These are phyloP conservation scores for Ataeniobius toweri DNA, from an alignment of 2,797 vertebrate species.

Conservation along the genomic window DNA sequence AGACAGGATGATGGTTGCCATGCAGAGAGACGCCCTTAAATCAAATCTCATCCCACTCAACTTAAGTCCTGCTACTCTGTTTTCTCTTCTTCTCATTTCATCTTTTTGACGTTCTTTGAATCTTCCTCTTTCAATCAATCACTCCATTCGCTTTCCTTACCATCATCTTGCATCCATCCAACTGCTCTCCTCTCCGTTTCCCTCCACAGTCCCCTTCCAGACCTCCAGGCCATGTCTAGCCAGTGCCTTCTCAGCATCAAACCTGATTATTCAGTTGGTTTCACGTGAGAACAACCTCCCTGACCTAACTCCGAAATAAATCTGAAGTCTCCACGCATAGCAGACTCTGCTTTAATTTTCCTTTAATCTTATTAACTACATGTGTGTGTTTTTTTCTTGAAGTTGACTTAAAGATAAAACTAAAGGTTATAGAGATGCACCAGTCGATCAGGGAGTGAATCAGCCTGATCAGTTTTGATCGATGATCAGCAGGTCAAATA, in stretches of 20 bases:
- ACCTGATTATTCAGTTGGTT: conserved; percentile 52
- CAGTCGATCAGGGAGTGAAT: background rate
- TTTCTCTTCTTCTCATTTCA: background rate
- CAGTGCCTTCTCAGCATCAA: conserved; percentile 51
- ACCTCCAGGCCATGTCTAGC: conserved; percentile 65
- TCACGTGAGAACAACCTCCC: conserved; percentile 29
- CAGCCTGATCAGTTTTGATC: background rate
- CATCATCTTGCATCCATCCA: background rate
- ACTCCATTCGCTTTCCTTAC: background rate
- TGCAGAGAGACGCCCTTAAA: conserved; percentile 25
- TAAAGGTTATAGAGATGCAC: background rate
- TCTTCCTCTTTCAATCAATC: conserved; percentile 9
- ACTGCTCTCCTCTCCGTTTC: conserved; percentile 1
- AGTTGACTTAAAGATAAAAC: background rate
- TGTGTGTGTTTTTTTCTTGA: background rate
- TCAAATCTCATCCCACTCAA: background rate
- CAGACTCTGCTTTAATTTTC: background rate
- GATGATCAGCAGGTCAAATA: background rate
- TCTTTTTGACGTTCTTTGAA: background rate
- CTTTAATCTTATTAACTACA: background rate
- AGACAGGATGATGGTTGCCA: conserved; percentile 27
- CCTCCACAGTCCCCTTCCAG: conserved; percentile 20
- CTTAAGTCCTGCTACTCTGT: background rate
- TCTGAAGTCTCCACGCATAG: background rate
- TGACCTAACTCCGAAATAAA: conserved; percentile 21